Conservation (phyloP, 2,797 vertebrate genomes). For the Eospalax fontanierii region DNA sequence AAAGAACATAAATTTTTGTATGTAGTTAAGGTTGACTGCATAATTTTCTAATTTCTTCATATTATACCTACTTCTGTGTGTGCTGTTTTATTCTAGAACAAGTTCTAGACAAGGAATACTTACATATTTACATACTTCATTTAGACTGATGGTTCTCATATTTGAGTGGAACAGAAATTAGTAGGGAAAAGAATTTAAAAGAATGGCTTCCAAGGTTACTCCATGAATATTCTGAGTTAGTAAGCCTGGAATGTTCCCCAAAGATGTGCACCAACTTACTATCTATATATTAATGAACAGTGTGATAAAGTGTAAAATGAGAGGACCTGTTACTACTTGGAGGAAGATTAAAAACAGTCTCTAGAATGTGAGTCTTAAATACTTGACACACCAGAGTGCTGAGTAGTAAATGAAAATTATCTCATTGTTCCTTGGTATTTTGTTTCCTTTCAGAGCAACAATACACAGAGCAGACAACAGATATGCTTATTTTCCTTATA, state of each 20-base stretch:
- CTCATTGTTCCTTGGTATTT: not conserved
- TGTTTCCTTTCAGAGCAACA: not conserved
- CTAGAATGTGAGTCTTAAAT: not conserved
- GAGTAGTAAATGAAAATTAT: not conserved
- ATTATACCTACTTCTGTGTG: not conserved
- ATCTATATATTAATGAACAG: not conserved
- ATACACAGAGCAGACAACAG: not conserved
- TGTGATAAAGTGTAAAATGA: not conserved
- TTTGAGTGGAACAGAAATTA: not conserved
- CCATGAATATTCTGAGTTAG: not conserved
- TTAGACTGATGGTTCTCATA: not conserved
- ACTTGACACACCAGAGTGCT: not conserved
- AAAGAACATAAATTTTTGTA: not conserved
- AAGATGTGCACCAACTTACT: not conserved
- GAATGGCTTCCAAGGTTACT: not conserved
- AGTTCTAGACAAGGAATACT: not conserved
- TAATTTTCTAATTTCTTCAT: conserved; percentile 43
- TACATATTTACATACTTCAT: not conserved
- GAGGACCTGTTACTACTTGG: not conserved
- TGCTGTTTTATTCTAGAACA: not conserved
- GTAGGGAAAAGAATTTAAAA: not conserved
- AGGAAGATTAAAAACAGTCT: not conserved
- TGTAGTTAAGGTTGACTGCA: not conserved
- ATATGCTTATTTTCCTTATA: not conserved
- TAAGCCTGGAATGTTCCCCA: not conserved